phyloP scores from a whole-genome alignment of 2,888 invertebrate species.

The Campaea margaritaria region DNA sequence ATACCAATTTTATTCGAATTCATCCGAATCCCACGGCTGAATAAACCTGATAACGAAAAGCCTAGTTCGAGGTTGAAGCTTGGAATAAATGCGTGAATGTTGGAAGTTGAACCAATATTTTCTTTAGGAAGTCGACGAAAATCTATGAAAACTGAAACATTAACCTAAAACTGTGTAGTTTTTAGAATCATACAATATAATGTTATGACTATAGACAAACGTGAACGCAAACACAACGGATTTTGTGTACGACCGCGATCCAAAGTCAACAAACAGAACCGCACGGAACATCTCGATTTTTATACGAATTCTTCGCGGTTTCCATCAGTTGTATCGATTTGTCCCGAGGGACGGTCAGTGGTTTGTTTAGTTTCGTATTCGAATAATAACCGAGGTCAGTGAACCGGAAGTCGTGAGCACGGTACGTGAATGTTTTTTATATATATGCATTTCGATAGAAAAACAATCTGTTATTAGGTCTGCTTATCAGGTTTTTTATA shows the following conservation, averaged over 20 bases:
- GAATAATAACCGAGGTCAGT: slow-evolving; percentile 41
- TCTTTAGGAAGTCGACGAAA: neutral
- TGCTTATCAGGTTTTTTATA: too few relatives aligned
- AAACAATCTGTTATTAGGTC: neutral
- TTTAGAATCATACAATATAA: slow-evolving; percentile 40
- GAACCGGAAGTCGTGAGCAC: slow-evolving; percentile 21
- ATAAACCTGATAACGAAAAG: neutral
- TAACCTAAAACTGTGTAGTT: slow-evolving; percentile 23
- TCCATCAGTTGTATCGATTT: slow-evolving; percentile 53
- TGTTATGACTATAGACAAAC: slow-evolving; percentile 1
- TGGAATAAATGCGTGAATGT: neutral
- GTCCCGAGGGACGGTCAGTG: slow-evolving; percentile 41
- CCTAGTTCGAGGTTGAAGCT: neutral
- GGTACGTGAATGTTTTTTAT: slow-evolving; percentile 25
- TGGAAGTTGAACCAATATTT: neutral
- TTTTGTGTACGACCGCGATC: slow-evolving; percentile 41
- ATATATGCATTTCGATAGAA: neutral
- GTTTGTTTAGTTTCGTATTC: slow-evolving; percentile 42
- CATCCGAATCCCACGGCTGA: too few relatives aligned
- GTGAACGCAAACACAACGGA: slow-evolving; percentile 20
- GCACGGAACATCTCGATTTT: slow-evolving; percentile 65
- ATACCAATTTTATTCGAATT: too few relatives aligned
- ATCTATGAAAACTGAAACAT: neutral
- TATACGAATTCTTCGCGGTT: slow-evolving; percentile 50
- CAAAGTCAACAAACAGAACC: slow-evolving; percentile 70